A percentile compares a stretch with the other conserved stretches of the same genome.
phyloP scores from a whole-genome alignment of 2,113 vertebrate species.

The Mobula hypostoma region DNA sequence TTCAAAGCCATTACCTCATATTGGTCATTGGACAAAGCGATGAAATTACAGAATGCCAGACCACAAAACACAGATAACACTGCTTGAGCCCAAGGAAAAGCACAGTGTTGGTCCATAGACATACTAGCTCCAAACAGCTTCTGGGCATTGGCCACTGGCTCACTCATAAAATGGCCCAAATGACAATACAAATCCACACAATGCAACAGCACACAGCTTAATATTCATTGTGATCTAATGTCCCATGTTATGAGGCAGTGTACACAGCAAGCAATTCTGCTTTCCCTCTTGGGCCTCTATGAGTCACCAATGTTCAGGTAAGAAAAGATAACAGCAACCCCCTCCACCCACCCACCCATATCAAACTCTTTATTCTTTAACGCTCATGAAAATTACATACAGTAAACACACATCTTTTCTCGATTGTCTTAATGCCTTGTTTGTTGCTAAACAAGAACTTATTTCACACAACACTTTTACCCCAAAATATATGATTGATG shows the following conservation, averaged over 20 bases:
- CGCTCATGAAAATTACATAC: not conserved
- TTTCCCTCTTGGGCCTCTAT: not conserved
- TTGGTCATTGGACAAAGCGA: not conserved
- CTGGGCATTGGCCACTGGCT: not conserved
- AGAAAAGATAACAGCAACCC: not conserved
- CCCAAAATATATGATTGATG: not conserved
- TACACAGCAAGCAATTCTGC: not conserved
- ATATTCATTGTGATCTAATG: not conserved
- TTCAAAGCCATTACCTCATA: not conserved
- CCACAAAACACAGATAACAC: not conserved
- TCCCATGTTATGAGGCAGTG: not conserved
- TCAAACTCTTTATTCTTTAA: not conserved
- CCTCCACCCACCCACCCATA: not conserved
- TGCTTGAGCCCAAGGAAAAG: not conserved
- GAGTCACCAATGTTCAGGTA: not conserved
- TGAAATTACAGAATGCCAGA: not conserved
- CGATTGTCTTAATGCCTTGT: conserved; percentile 2
- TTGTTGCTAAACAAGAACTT: not conserved
- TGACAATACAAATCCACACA: not conserved
- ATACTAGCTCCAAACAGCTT: not conserved
- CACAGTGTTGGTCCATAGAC: not conserved
- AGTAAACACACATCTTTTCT: not conserved
- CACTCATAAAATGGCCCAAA: not conserved
- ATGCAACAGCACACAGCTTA: not conserved
- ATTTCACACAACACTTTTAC: not conserved